Conservation (phyloP, 2,113 vertebrate genomes). For the Lophura nycthemera region DNA sequence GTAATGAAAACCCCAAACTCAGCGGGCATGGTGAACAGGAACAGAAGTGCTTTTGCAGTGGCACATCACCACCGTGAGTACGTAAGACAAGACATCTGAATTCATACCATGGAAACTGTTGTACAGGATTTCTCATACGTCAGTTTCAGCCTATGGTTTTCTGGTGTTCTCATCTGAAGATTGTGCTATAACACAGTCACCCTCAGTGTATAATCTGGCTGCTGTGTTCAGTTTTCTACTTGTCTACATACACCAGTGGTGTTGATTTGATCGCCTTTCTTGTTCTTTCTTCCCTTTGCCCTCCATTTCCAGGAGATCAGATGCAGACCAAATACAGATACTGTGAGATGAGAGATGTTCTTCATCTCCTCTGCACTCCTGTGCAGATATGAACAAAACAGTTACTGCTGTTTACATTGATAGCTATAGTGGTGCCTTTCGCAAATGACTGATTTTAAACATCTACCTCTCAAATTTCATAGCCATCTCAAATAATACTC, state of each 20-base stretch:
- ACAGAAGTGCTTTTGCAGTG: background rate
- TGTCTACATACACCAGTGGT: background rate
- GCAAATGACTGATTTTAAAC: background rate
- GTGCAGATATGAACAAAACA: background rate
- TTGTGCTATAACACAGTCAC: background rate
- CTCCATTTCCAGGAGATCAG: background rate
- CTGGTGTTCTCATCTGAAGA: background rate
- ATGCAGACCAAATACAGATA: background rate
- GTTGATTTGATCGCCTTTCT: background rate
- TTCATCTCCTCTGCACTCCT: background rate
- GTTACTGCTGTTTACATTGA: background rate
- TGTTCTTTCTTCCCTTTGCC: background rate
- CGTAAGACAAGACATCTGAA: background rate
- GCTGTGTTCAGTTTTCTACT: background rate
- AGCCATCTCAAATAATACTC: background rate
- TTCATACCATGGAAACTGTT: background rate
- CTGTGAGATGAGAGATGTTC: background rate
- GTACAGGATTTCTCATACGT: background rate
- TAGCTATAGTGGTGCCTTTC: background rate
- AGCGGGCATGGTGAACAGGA: background rate
- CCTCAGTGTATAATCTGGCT: background rate
- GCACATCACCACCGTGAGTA: background rate
- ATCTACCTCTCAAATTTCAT: background rate
- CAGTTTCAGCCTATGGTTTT: background rate
- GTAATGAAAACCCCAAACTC: background rate